Percentiles rank a stretch among this genome's conserved stretches.
Conservation (phyloP, 2,888 invertebrate species). For the Agrochola lota region DNA sequence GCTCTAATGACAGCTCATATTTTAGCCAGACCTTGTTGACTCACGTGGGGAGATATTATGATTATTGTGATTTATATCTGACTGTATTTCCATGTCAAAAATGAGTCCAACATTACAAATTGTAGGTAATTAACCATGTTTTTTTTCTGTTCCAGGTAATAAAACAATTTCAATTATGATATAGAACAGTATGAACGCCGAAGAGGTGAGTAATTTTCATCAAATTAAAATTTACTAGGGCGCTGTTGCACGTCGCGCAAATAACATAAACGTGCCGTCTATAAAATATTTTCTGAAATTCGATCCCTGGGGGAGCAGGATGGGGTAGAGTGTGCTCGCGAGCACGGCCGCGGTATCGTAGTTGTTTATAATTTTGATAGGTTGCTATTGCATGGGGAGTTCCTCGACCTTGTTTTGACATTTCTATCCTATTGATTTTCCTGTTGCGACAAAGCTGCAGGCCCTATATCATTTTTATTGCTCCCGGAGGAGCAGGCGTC, state of each 20-base stretch:
- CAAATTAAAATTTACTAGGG: constrained; percentile 25
- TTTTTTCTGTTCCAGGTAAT: constrained; percentile 69
- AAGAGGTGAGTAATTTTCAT: constrained; percentile 45
- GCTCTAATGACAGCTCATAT: constrained; percentile 57
- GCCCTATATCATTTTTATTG: constrained; percentile 85
- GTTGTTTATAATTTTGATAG: constrained; percentile 63
- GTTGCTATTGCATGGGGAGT: constrained; percentile 65
- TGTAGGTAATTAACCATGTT: constrained; percentile 36
- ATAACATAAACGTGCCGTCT: constrained; percentile 31
- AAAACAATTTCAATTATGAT: constrained; percentile 18
- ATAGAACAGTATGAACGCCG: constrained; percentile 19
- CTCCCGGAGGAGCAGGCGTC: constrained; percentile 77
- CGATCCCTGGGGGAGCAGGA: constrained; percentile 31
- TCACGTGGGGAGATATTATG: constrained; percentile 43
- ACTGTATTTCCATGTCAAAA: constrained; percentile 47
- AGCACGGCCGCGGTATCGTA: constrained; percentile 28
- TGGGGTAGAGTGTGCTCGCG: constrained; percentile 36
- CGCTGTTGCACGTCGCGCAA: constrained; percentile 15
- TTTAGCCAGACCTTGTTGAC: constrained; percentile 51
- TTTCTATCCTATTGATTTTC: constrained; percentile 82
- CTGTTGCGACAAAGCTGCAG: constrained; percentile 75
- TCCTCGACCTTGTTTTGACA: constrained; percentile 77
- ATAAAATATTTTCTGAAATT: constrained; percentile 55
- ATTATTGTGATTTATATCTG: constrained; percentile 44
- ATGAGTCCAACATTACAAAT: constrained; percentile 20